Evolutionary conservation across 2,113 vertebrate genomes (phyloP).

Genomic region (Sciurus niger): DNA sequence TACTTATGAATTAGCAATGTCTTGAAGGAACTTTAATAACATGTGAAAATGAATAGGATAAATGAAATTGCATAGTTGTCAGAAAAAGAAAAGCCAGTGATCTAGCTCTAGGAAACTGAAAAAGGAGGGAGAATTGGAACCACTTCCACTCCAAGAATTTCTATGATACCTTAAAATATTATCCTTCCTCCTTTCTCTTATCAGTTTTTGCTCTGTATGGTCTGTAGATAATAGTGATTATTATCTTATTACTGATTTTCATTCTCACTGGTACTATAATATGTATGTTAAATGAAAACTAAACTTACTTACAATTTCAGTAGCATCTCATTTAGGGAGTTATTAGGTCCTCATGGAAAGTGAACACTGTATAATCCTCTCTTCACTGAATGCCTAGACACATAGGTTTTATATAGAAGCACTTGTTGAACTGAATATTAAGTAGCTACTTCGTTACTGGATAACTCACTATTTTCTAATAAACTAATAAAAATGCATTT

Average conservation of each 20-base stretch:
- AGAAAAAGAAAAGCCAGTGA: neutral
- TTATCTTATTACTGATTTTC: neutral
- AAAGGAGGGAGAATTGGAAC: neutral
- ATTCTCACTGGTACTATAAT: neutral
- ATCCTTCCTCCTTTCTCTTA: neutral
- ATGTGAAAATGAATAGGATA: neutral
- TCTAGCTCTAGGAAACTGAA: neutral
- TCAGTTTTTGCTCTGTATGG: slow-evolving; percentile 27
- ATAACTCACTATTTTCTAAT: slow-evolving; percentile 40
- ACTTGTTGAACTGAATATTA: neutral
- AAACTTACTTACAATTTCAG: neutral
- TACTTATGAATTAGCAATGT: neutral
- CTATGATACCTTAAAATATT: neutral
- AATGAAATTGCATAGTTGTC: neutral
- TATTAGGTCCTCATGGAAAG: neutral
- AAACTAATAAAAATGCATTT: neutral
- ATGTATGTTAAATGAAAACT: slow-evolving; percentile 16
- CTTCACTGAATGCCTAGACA: neutral
- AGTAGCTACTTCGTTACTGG: neutral
- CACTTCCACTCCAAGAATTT: neutral
- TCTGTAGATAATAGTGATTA: neutral
- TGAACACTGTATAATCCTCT: neutral
- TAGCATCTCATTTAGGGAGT: neutral
- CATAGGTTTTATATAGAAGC: neutral
- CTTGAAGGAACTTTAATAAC: neutral